Evolutionary conservation across 2,113 vertebrate species (phyloP), one percentile per base, ranked within the genome.

Genomic region (Psittacus erithacus): DNA sequence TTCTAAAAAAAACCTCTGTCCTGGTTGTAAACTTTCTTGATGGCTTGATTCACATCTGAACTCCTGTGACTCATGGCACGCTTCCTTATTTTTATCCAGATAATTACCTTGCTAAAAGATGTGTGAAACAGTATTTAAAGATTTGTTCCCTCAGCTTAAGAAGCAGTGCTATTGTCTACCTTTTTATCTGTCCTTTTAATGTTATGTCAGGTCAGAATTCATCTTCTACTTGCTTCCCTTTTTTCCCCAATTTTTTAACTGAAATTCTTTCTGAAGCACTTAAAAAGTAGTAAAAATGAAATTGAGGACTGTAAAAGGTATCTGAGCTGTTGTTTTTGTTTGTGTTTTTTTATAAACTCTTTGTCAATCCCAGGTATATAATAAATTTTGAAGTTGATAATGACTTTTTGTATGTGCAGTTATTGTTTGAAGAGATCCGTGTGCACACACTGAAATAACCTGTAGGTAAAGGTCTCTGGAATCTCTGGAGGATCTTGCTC

Each of bases 71-170:
- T 95, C 90, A 94, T 41, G 50, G 77, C 78, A 79, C 0, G 0
- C 44, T 84, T 29, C 41, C 23, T 79, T 82, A 75, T 95, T 97
- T 95, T 95, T 95, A 94, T 93, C 84, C 59, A 46, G 90, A 74
- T 92, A 95, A 96, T 92, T 91, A 87, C 90, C 75, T 85, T 88
- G 78, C 57, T 82, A 74, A 85, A 94, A 94, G 73, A 79, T 88
- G 84, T 82, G 44, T 9, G 11, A 95, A 95, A 62, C 28, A 39
- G 15, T 52, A 38, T 77, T 73, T 87, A 76, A 76, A 82, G 41
- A 73, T 60, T 59, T 90, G 70, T 95, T 87, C 75, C 15, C 23
- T 90, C 39, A 38, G 15, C 23, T 68, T 57, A 55, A 91, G 74
- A 49, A 85, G 38, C 65, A 52, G 3, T 91, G 49, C 52, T 92